Conservation (phyloP, 2,797 vertebrate species). For the Argyrosomus regius region DNA sequence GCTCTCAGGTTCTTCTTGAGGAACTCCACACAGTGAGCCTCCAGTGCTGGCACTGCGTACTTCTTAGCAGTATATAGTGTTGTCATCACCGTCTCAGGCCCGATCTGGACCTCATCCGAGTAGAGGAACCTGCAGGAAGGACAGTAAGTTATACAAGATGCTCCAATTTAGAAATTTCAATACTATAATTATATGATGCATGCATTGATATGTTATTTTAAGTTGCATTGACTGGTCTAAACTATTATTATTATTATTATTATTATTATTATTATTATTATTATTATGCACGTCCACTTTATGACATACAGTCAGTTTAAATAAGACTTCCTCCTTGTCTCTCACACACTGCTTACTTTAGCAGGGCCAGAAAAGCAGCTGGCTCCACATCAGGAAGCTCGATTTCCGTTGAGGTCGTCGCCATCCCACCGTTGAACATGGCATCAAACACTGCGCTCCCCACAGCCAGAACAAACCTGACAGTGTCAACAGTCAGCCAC, state of each 20-base stretch:
- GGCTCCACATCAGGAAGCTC: conserved; percentile 98
- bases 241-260: no score
- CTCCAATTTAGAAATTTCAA: background rate
- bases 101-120: conserved; percentile 98
- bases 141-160: background rate
- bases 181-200: background rate
- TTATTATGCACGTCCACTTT: background rate
- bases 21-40: conserved; percentile 98
- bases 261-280: no score
- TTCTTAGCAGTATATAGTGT: conserved; percentile 99
- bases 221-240: background rate
- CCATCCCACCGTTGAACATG: conserved; percentile 99
- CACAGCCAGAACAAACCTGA: conserved; percentile 96
- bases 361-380: conserved; percentile 94
- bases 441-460: conserved; percentile 98
- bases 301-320: background rate
- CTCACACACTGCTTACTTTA: conserved; percentile 87
- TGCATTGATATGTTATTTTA: background rate
- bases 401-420: conserved; percentile 97
- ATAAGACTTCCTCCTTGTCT: background rate
- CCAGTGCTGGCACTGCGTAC: conserved; percentile 96
- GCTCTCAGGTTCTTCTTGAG: conserved; percentile 97
- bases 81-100: conserved; percentile 98
- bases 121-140: conserved; percentile 91
- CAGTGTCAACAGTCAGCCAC: background rate